Conservation (phyloP, 2,113 vertebrate genomes). For the Nymphicus hollandicus region DNA sequence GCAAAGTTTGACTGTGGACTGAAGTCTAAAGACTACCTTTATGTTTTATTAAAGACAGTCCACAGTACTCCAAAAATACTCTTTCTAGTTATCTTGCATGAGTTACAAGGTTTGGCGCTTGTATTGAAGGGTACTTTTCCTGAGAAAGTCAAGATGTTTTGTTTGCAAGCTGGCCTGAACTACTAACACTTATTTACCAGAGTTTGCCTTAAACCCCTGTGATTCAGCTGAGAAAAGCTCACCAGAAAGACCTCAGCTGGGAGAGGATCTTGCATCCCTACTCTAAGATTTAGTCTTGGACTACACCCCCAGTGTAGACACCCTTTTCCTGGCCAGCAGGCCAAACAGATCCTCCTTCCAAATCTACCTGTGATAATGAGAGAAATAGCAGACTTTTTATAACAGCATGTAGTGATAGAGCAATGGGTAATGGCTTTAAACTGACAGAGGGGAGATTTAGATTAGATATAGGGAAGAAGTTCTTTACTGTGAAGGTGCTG, state of each 20-base stretch:
- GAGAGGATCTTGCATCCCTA: not conserved
- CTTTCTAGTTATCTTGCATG: not conserved
- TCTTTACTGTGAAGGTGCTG: not conserved
- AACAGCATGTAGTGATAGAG: not conserved
- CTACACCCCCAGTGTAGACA: not conserved
- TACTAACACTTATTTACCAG: not conserved
- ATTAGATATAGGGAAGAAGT: not conserved
- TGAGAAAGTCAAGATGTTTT: not conserved
- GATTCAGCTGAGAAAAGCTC: not conserved
- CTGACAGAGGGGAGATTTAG: not conserved
- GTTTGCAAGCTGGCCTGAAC: not conserved
- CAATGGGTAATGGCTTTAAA: not conserved
- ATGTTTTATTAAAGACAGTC: not conserved
- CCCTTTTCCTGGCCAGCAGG: not conserved
- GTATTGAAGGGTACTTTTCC: not conserved
- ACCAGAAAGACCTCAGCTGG: not conserved
- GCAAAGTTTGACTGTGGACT: not conserved
- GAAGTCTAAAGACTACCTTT: not conserved
- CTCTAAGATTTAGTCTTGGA: not conserved
- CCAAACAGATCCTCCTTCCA: not conserved
- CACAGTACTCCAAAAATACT: not conserved
- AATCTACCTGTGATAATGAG: not conserved
- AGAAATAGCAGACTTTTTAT: not conserved
- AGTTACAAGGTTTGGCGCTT: not conserved
- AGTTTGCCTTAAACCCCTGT: not conserved